Evolutionary conservation across 2,113 vertebrate species (phyloP), one percentile per base, ranked within the genome.

Genomic region (Carlito syrichta): DNA sequence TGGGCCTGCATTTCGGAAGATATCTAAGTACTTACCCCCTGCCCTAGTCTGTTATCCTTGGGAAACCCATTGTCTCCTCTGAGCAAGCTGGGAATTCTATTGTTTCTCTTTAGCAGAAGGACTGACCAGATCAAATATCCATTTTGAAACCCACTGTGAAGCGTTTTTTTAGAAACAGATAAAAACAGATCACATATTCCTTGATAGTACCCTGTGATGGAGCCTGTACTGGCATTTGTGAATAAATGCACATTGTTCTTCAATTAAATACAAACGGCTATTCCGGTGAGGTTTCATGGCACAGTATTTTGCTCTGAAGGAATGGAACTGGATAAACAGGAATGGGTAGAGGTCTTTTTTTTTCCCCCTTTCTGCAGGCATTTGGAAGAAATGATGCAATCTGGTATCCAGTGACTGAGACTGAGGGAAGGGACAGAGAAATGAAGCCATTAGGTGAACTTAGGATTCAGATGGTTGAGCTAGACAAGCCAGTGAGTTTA

Each of bases 91-190:
- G 56, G 54, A 66, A 89, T 93, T 89, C 50, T 68, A 30, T 92
- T 94, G 45, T 93, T 30, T 78, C 56, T 97, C 54, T 96, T 93
- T 91, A 48, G 89, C 8, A 62, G 38, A 68, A 95, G 66, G 77
- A 86, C 66, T n/a, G 62, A 63, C 74, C 86, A 91, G 86, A 96
- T 97, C 74, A 93, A 43, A 84, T 97, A 94, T 92, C 97, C 45
- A 94, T 74, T 84, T 95, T 94, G 45, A 96, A 94, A 79, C 69
- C 66, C n/a, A 82, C 22, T 89, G 69, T 95, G 82, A 96, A 95
- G 74, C 22, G 66, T 87, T 91, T 85, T 90, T 86, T 40, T 60
- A 93, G 78, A 86, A 94, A 71, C 82, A 91, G 58, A 84, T 83
- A 20, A 96, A 97, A 97, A 97, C 89, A 30, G 14, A 91, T 95